These are phyloP conservation scores for Tachina fera DNA, from an alignment of 2,888 invertebrate genomes.

Conservation along the genomic window DNA sequence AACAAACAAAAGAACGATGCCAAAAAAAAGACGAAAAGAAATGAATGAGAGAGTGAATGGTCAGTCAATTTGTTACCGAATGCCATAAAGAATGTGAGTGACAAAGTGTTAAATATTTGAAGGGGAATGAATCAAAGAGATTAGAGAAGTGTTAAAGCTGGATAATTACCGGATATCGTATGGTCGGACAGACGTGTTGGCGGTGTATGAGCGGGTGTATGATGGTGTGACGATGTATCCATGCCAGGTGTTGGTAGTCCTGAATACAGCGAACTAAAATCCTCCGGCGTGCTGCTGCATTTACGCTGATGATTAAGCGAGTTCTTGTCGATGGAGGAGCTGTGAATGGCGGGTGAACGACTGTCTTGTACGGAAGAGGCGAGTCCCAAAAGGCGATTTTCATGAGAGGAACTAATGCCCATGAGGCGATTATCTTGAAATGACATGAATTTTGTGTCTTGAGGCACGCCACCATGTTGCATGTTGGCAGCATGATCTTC, in stretches of 20 bases:
- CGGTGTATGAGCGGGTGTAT: conserved; percentile 89
- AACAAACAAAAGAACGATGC: conserved; percentile 32
- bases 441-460: conserved; percentile 84
- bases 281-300: conserved; percentile 94
- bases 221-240: conserved; percentile 85
- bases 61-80: conserved; percentile 24
- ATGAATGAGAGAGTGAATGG: not conserved
- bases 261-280: conserved; percentile 93
- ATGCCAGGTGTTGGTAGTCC: conserved; percentile 84
- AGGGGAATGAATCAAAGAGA: conserved; percentile 21
- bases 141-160: conserved; percentile 60
- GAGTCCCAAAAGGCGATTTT: conserved; percentile 82
- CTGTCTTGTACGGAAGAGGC: conserved; percentile 84
- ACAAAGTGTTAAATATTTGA: conserved; percentile 33
- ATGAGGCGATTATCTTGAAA: conserved; percentile 83
- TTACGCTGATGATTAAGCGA: conserved; percentile 85
- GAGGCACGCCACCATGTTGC: conserved; percentile 81
- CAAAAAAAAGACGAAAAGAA: not conserved
- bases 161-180: conserved; percentile 85
- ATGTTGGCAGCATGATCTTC: conserved; percentile 88
- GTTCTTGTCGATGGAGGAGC: conserved; percentile 84
- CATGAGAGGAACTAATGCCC: conserved; percentile 82
- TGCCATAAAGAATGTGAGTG: conserved; percentile 17
- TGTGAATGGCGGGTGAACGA: conserved; percentile 82
- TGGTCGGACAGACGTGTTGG: conserved; percentile 85